Conservation (phyloP, 1,140 invertebrate genomes). For the Probaryconus sp. region DNA sequence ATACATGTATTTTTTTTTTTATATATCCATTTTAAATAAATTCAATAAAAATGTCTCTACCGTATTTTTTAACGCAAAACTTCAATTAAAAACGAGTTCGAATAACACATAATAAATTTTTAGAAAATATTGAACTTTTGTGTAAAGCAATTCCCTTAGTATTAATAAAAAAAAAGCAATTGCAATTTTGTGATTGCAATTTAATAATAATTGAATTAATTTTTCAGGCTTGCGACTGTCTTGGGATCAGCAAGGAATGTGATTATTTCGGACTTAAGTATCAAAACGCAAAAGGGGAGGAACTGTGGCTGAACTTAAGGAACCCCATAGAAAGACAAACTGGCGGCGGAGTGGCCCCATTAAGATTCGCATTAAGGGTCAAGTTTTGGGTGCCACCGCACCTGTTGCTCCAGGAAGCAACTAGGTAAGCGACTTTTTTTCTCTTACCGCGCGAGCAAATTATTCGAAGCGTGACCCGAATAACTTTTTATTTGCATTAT, state of each 20-base stretch:
- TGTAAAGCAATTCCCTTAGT: too few relatives aligned
- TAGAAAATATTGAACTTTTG: too few relatives aligned
- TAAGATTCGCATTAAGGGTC: conserved; percentile 83
- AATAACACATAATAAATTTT: too few relatives aligned
- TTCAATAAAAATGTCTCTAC: too few relatives aligned
- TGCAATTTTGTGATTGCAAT: too few relatives aligned
- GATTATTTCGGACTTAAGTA: conserved; percentile 92
- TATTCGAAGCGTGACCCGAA: conserved; percentile 4
- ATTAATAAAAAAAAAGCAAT: too few relatives aligned
- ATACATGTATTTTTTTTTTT: too few relatives aligned
- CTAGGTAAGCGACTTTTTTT: conserved; percentile 79
- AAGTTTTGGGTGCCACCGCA: conserved; percentile 96
- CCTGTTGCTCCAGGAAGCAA: conserved; percentile 88
- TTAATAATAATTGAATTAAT: too few relatives aligned
- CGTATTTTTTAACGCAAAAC: too few relatives aligned
- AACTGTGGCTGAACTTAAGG: conserved; percentile 90
- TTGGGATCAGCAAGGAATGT: conserved; percentile 89
- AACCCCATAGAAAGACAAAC: conserved; percentile 89
- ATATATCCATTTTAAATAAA: too few relatives aligned
- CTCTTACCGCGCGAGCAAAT: neutral
- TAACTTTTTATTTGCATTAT: conserved; percentile 5
- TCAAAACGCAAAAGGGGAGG: conserved; percentile 84
- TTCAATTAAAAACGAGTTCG: too few relatives aligned
- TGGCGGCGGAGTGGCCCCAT: conserved; percentile 79
- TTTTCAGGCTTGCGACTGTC: conserved; percentile 88